Evolutionary conservation across 2,888 invertebrate genomes (phyloP).

Genomic region (Malthinus flaveolus): DNA sequence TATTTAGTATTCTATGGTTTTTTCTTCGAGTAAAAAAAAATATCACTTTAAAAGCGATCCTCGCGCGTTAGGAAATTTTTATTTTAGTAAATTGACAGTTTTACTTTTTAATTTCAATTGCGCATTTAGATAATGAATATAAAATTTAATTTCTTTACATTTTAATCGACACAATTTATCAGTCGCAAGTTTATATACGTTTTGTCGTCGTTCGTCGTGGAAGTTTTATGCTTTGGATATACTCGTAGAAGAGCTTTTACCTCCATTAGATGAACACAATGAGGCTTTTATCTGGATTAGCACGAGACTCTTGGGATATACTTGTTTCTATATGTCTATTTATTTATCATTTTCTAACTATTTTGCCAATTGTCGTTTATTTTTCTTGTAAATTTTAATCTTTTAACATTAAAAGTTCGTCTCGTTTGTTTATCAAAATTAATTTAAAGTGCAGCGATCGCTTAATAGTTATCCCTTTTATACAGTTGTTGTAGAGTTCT

Average conservation of each 20-base stretch:
- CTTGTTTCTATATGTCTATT: constrained; percentile 36
- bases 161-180: constrained; percentile 52
- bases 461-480: no score
- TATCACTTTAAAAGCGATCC: constrained; percentile 13
- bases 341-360: constrained; percentile 38
- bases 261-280: constrained; percentile 50
- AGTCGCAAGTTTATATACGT: constrained; percentile 39
- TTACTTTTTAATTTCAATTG: neutral
- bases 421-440: no score
- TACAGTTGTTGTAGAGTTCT: no score
- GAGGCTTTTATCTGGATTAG: constrained; percentile 53
- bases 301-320: constrained; percentile 48
- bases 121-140: neutral
- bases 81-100: neutral
- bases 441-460: no score
- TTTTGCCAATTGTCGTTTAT: constrained; percentile 13
- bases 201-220: constrained; percentile 40
- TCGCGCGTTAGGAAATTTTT: constrained; percentile 12
- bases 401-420: no score
- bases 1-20: constrained; percentile 25
- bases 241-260: constrained; percentile 47
- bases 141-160: constrained; percentile 39
- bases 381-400: no score
- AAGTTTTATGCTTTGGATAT: constrained; percentile 41
- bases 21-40: constrained; percentile 10